These are phyloP conservation scores for Drosophila lutescens DNA, from an alignment of 2,888 invertebrate genomes.

Conservation along the genomic window DNA sequence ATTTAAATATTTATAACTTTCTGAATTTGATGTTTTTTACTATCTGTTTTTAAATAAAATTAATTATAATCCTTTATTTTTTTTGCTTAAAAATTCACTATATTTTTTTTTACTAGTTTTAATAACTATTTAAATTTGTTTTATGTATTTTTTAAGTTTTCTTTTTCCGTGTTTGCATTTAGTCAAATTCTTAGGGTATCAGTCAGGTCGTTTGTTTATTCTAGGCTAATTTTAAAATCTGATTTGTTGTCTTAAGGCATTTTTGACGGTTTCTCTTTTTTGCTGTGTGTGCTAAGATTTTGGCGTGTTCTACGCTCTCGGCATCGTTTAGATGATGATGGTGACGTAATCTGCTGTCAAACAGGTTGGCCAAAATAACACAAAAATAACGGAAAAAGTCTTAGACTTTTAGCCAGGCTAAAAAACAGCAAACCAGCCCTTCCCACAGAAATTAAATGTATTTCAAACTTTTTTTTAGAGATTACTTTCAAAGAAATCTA, in stretches of 20 bases:
- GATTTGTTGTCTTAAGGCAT: conserved; percentile 27
- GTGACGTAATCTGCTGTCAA: conserved; percentile 39
- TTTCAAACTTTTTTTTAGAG: no score
- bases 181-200: conserved; percentile 6
- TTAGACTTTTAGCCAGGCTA: conserved; percentile 1
- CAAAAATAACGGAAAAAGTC: conserved; percentile 17
- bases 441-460: conserved; percentile 17
- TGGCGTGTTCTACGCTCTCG: conserved; percentile 27
- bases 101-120: background rate
- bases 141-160: background rate
- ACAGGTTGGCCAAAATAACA: conserved; percentile 43
- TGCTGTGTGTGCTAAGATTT: conserved; percentile 14
- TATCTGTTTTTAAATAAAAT: no score
- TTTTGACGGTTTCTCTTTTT: conserved; percentile 28
- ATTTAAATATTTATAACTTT: no score
- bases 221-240: conserved; percentile 14
- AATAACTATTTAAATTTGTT: no score
- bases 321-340: conserved; percentile 13
- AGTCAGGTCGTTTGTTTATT: background rate
- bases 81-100: background rate
- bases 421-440: conserved; percentile 1
- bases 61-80: no score
- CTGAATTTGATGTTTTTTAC: no score
- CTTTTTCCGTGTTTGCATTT: background rate
- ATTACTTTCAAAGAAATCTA: background rate